Evolutionary conservation across 2,113 vertebrate species (phyloP).

Genomic region (Ageneiosus marmoratus): DNA sequence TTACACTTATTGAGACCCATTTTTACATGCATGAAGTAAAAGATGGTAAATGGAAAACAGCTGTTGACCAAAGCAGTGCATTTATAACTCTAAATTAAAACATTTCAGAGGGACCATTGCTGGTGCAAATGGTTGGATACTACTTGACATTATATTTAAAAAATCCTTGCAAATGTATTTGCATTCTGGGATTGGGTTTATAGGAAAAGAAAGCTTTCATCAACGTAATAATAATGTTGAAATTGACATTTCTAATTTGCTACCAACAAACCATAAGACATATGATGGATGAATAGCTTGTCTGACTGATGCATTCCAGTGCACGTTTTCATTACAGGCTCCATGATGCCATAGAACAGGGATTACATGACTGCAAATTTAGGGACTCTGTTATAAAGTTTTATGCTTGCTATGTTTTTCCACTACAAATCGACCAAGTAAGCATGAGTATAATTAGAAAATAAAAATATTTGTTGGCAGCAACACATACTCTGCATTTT

Average conservation of each 20-base stretch:
- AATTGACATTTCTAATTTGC: conserved; percentile 56
- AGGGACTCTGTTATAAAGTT: conserved; percentile 57
- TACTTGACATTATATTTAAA: conserved; percentile 38
- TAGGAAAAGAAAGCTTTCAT: conserved; percentile 37
- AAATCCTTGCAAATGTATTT: conserved; percentile 38
- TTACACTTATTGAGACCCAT: conserved; percentile 61
- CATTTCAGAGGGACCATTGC: conserved; percentile 25
- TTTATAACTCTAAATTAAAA: conserved; percentile 46
- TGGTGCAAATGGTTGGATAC: conserved; percentile 33
- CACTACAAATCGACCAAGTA: conserved; percentile 56
- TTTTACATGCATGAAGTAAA: conserved; percentile 71
- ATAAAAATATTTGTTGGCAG: conserved; percentile 38
- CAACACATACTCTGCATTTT: conserved; percentile 26
- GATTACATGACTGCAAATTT: conserved; percentile 65
- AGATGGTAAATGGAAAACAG: conserved; percentile 67
- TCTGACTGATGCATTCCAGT: conserved; percentile 54
- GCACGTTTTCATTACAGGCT: conserved; percentile 61
- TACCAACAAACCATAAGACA: conserved; percentile 53
- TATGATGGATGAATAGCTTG: conserved; percentile 58
- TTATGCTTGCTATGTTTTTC: conserved; percentile 67
- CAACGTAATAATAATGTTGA: conserved; percentile 50
- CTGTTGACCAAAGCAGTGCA: conserved; percentile 57
- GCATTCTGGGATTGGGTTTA: conserved; percentile 36
- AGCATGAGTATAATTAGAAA: conserved; percentile 68
- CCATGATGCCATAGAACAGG: conserved; percentile 45